phyloP scores from a whole-genome alignment of 2,113 vertebrate genomes.

The Panurus biarmicus region DNA sequence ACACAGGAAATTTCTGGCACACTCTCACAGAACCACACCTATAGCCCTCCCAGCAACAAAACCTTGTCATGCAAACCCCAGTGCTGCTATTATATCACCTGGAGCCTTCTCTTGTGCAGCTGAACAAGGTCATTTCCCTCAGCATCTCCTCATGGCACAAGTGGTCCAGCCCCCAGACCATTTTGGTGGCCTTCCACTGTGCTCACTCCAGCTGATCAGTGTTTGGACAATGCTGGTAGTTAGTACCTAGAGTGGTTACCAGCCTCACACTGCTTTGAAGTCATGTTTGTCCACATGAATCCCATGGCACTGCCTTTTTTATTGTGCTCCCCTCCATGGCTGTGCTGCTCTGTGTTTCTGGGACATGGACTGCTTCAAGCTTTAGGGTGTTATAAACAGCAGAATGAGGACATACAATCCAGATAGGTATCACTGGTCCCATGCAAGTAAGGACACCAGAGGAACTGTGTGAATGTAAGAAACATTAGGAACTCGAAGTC shows the following conservation, averaged over 20 bases:
- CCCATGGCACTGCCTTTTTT: not conserved
- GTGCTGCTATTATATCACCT: not conserved
- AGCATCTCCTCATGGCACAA: not conserved
- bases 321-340: not conserved
- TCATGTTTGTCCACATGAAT: not conserved
- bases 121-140: not conserved
- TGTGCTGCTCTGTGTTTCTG: not conserved
- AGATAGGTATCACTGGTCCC: not conserved
- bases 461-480: not conserved
- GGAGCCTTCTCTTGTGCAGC: not conserved
- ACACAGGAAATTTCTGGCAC: not conserved
- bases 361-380: not conserved
- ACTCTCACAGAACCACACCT: not conserved
- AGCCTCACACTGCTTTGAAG: not conserved
- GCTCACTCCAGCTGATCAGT: not conserved
- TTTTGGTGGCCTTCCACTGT: not conserved
- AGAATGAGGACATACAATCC: not conserved
- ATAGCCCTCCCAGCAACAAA: not conserved
- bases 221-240: not conserved
- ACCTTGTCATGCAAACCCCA: not conserved
- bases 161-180: too few relatives aligned
- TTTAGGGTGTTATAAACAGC: not conserved
- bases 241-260: not conserved
- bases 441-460: not conserved
- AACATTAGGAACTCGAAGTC: not conserved